Evolutionary conservation across 35 echinoderm and acorn worm genomes (phyloP).

Genomic region (Diadema setosum): DNA sequence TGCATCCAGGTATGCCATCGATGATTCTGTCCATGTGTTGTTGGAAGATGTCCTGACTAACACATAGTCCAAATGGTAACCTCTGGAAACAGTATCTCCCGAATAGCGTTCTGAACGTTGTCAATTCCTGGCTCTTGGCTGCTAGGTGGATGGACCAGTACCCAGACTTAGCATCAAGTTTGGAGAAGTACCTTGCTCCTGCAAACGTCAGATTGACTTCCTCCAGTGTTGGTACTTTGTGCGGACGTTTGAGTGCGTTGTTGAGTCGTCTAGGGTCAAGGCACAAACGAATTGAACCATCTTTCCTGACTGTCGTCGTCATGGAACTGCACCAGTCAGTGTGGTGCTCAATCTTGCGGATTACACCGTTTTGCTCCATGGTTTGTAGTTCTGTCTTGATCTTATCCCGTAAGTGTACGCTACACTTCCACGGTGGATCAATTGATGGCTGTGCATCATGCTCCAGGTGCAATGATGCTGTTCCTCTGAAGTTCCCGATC

Average conservation of each 20-base stretch:
- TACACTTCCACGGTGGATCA: too few species aligned
- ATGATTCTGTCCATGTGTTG: slow-evolving; percentile 47
- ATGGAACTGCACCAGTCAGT: too few species aligned
- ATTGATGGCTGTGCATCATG: too few species aligned
- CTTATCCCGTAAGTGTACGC: too few species aligned
- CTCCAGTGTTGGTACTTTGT: slow-evolving; percentile 53
- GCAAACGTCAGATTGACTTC: slow-evolving; percentile 28
- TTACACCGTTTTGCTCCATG: too few species aligned
- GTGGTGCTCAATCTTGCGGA: background rate
- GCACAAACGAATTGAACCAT: slow-evolving; percentile 25
- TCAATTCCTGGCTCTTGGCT: slow-evolving; percentile 20
- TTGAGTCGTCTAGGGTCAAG: slow-evolving; percentile 71
- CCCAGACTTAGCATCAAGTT: slow-evolving; percentile 47
- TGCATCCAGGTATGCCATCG: background rate
- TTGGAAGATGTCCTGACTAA: slow-evolving; percentile 67
- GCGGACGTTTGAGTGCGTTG: slow-evolving; percentile 28
- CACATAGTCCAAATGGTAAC: slow-evolving; percentile 38
- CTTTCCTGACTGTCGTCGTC: slow-evolving; percentile 16
- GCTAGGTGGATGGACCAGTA: slow-evolving; percentile 36
- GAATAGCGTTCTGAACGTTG: slow-evolving; percentile 50
- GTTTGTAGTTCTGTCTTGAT: too few species aligned
- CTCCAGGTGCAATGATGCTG: too few species aligned
- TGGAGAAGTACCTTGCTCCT: slow-evolving; percentile 31
- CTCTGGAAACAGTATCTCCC: too few species aligned
- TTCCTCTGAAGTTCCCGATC: too few species aligned